Evolutionary conservation across 30 jellyfish, hydroid and myxozoan genomes (phyloP), one percentile per base, ranked within the genome.

Genomic region (Pseudorhiza aurosa): DNA sequence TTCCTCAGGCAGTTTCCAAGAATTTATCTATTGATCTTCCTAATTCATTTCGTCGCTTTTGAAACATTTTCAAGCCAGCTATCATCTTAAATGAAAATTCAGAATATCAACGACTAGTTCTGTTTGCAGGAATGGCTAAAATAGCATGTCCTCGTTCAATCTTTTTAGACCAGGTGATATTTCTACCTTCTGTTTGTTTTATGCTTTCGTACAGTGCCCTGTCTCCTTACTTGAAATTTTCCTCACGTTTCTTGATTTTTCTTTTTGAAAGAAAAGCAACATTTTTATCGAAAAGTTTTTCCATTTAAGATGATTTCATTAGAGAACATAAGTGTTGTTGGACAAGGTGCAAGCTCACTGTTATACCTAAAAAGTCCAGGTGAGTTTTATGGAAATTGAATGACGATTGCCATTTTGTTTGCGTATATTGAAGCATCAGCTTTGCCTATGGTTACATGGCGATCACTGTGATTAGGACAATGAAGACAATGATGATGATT

Each of bases 261-360:
- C n/a, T n/a, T n/a, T n/a, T n/a, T n/a, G n/a, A n/a, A n/a, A n/a
- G n/a, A n/a, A n/a, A n/a, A n/a, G n/a, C 17, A 43, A 43, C 56
- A 8, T 10, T 43, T 43, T 10, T n/a, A n/a, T n/a, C n/a, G n/a
- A n/a, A n/a, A 63, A 1, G 7, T 26, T 63, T 2, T 30, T 63
- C 32, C 35, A 9, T 59, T 29, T 19, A 64, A 77, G 75, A 11
- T 40, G 29, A 77, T 57, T 24, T 15, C 65, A 12, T 28, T 77
- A 30, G 45, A 4, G 3, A 37, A 60, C 46, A 42, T 65, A 46
- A 58, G 63, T 15, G 74, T 77, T 24, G 74, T 77, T 39, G 89
- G 89, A 6, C 89, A 59, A 42, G 89, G 89, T 14, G 89, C 89
- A 18, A 32, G 50, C 6, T 77, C 89, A 14, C 36, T 77, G 58